Evolutionary conservation across 2,797 vertebrate genomes (phyloP), one percentile per base, ranked within the genome.

Genomic region (Acanthis flammea): DNA sequence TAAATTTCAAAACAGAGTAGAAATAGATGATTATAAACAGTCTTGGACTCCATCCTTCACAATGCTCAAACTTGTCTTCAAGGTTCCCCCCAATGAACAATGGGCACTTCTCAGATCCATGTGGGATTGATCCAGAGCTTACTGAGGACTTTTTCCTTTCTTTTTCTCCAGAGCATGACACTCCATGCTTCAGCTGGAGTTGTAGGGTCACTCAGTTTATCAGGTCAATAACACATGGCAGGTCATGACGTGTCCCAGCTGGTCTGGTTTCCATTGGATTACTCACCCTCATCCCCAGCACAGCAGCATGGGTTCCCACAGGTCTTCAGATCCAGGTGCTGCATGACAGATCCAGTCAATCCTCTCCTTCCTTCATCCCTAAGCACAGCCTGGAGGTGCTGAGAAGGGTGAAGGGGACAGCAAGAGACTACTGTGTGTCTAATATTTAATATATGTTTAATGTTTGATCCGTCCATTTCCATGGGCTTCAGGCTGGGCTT

Each of bases 1-100:
- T 80, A 25, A 86, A 89, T 90, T 94, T 94, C 35, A 82, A 92
- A 93, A 76, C 10, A 68, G 28, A 68, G 31, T 4, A 21, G 50
- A 91, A 93, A 47, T 1, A 1, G 12, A 25, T 79, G n/a, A 63
- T 82, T 94, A 48, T 33, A 85, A 90, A 47, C 23, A 61, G 15
- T n/a, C 25, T 65, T 61, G 53, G 44, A 72, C 30, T 74, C 14
- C 13, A 24, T 78, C 57, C 60, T 75, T 63, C 21, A 54, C 45
- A 66, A 10, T 39, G 25, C 12, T 79, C 47, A 57, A 30, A 51
- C 71, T 35, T 67, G 18, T 42, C 39, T 74, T 53, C 39, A 51
- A 14, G n/a, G 1, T 14, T 81, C 4, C 25, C 27, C 39, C 14
- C 53, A 63, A 0, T 4, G 11, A 58, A 21, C 28, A 83, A 21